Conservation (phyloP, 1,140 invertebrate genomes). For the Akabosia matsudoensis region DNA sequence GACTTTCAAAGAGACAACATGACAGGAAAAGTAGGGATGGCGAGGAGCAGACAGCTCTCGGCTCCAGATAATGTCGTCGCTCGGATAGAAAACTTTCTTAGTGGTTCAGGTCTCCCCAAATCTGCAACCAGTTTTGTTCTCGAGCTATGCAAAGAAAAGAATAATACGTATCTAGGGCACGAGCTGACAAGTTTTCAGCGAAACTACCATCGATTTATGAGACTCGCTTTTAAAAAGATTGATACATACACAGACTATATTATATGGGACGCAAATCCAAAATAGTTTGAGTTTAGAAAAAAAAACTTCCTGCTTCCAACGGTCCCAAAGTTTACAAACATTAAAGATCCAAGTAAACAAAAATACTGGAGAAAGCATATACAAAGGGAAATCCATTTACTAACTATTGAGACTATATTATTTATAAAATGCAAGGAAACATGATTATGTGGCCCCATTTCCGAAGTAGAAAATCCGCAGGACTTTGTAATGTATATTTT, state of each 20-base stretch:
- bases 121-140: background rate
- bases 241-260: slow-evolving; percentile 29
- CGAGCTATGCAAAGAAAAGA: background rate
- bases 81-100: too few relatives aligned
- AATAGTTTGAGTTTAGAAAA: background rate
- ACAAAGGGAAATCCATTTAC: too few relatives aligned
- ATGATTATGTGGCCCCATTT: too few relatives aligned
- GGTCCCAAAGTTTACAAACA: too few relatives aligned
- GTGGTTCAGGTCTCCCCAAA: background rate
- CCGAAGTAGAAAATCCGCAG: too few relatives aligned
- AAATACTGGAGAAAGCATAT: too few relatives aligned
- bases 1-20: background rate
- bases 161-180: background rate
- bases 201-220: slow-evolving; percentile 26
- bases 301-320: too few relatives aligned
- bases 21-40: background rate
- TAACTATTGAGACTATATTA: too few relatives aligned
- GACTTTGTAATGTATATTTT: too few relatives aligned
- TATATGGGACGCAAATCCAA: slow-evolving; percentile 21
- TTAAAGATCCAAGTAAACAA: too few relatives aligned
- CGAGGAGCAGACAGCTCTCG: slow-evolving; percentile 3
- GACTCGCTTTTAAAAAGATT: slow-evolving; percentile 27
- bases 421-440: too few relatives aligned
- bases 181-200: slow-evolving; percentile 9
- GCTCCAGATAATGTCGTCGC: too few relatives aligned